Percentiles rank a stretch among this genome's conserved stretches.
Conservation (phyloP, 2,797 vertebrate genomes). For the Anas capensis region DNA sequence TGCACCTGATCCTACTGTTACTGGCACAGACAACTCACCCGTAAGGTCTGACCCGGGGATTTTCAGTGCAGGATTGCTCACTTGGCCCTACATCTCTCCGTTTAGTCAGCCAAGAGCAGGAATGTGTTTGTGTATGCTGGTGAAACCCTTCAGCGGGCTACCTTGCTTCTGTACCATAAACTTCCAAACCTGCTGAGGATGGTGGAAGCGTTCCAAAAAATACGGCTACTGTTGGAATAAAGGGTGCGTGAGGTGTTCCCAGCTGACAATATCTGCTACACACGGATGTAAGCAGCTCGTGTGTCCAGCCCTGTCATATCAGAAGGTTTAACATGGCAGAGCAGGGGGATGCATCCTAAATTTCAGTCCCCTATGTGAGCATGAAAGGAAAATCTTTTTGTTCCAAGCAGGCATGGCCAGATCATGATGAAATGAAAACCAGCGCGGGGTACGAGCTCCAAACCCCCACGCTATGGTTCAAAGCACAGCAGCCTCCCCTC, state of each 20-base stretch:
- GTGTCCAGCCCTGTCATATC: background rate
- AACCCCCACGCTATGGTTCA: background rate
- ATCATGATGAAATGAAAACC: background rate
- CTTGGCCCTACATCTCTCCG: background rate
- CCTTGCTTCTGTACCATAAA: background rate
- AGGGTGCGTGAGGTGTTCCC: background rate
- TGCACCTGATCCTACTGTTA: background rate
- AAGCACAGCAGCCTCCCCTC: background rate
- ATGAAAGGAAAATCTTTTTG: conserved; percentile 4
- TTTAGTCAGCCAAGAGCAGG: background rate
- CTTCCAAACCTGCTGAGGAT: background rate
- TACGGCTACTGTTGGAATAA: background rate
- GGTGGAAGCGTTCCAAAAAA: background rate
- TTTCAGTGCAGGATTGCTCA: background rate
- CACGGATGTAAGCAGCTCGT: background rate
- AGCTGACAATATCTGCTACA: background rate
- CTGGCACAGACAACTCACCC: background rate
- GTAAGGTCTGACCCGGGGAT: background rate
- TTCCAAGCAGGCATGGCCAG: background rate
- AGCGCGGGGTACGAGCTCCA: background rate
- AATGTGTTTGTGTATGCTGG: background rate
- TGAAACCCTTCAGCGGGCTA: background rate
- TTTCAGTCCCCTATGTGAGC: accelerated
- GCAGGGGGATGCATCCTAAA: background rate
- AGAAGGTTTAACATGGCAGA: accelerated